A percentile compares a stretch with the other conserved stretches of the same genome.
Conservation (phyloP, 1,140 invertebrate genomes). For the Choristoneura fumiferana region DNA sequence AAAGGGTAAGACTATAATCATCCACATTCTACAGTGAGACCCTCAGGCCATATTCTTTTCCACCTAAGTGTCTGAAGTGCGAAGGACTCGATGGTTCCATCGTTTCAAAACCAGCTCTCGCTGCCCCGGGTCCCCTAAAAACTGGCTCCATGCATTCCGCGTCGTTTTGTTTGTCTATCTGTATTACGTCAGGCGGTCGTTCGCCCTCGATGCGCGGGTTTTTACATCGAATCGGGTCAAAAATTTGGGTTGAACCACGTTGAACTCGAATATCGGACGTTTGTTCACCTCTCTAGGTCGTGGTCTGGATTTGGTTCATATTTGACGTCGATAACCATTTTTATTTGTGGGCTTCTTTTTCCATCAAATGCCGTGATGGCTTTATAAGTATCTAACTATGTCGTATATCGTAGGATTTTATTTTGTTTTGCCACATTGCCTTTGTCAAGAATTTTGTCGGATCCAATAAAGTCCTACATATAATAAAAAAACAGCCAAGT, state of each 20-base stretch:
- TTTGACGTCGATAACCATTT: background rate
- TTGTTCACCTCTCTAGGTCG: conserved; percentile 71
- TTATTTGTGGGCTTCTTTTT: conserved; percentile 20
- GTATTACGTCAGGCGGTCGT: conserved; percentile 52
- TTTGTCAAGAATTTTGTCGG: too few species aligned
- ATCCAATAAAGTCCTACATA: too few species aligned
- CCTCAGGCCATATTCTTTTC: too few species aligned
- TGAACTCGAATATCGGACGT: conserved; percentile 64
- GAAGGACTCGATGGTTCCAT: too few species aligned
- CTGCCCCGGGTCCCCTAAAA: background rate
- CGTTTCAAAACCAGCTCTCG: background rate
- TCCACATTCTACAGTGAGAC: too few species aligned
- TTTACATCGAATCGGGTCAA: conserved; percentile 64
- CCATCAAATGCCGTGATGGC: too few species aligned
- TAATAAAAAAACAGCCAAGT: too few species aligned
- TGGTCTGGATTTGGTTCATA: background rate
- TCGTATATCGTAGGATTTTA: too few species aligned
- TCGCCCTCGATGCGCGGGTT: conserved; percentile 45
- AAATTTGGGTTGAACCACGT: conserved; percentile 71
- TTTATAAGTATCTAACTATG: too few species aligned
- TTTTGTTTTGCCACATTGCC: too few species aligned
- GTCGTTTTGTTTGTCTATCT: conserved; percentile 9
- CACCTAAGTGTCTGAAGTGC: too few species aligned
- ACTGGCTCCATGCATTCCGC: conserved; percentile 17
- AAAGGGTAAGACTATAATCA: too few species aligned